Evolutionary conservation across 2,888 invertebrate species (phyloP).

Genomic region (Amphipoea lucens): DNA sequence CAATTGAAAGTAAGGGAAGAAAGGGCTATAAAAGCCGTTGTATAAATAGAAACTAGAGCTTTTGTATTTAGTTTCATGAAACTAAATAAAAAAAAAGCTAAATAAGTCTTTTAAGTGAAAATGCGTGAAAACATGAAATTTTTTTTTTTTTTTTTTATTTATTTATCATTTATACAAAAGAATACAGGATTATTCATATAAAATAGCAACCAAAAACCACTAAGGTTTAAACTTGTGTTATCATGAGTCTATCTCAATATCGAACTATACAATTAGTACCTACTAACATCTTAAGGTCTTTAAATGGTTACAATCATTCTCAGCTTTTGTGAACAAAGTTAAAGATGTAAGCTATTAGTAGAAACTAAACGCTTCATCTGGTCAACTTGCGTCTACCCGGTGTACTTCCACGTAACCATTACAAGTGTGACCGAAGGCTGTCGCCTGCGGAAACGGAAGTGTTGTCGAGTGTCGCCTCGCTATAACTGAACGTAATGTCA

Average conservation of each 20-base stretch:
- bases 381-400: not conserved
- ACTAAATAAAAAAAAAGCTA: not conserved
- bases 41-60: not conserved
- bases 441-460: slow-evolving; percentile 62
- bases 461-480: slow-evolving; percentile 39
- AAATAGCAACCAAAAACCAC: too few relatives aligned
- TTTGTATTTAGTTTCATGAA: not conserved
- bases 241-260: too few relatives aligned
- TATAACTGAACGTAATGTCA: slow-evolving; percentile 1
- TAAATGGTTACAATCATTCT: too few relatives aligned
- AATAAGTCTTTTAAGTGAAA: not conserved
- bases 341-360: not conserved
- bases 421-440: slow-evolving; percentile 57
- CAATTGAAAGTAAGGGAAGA: not conserved
- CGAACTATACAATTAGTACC: too few relatives aligned
- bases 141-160: too few relatives aligned
- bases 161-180: too few relatives aligned
- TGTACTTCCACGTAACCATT: slow-evolving; percentile 26
- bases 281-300: too few relatives aligned
- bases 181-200: too few relatives aligned
- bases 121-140: not conserved
- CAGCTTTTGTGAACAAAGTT: not conserved
- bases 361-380: not conserved
- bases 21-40: not conserved
- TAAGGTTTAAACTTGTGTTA: too few relatives aligned